phyloP scores from a whole-genome alignment of 35 echinoderm and acorn worm genomes.

The Hemicentrotus pulcherrimus region DNA sequence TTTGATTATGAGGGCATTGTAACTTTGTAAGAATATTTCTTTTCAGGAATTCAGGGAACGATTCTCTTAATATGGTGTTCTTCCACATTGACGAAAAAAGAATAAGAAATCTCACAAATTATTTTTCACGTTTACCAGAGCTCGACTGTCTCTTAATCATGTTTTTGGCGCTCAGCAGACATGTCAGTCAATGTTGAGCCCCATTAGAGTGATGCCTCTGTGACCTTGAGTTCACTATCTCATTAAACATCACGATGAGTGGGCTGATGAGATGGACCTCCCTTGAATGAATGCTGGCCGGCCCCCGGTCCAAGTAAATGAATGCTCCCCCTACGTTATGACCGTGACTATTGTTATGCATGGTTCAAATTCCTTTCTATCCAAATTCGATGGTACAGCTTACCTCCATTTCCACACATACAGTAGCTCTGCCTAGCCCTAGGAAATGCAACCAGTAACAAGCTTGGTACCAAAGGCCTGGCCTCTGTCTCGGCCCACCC shows the following conservation, averaged over 20 bases:
- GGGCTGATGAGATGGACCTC: background rate
- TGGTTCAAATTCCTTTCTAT: slow-evolving; percentile 4
- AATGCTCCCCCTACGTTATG: background rate
- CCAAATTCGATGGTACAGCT: background rate
- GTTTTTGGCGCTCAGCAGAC: background rate
- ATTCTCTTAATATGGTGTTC: too few species aligned
- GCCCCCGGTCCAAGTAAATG: slow-evolving; percentile 1
- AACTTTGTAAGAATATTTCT: too few species aligned
- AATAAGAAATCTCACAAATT: too few species aligned
- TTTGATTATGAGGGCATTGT: too few species aligned
- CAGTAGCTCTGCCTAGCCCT: too few species aligned
- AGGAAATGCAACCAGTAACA: background rate
- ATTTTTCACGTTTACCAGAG: background rate
- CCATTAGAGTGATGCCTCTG: background rate
- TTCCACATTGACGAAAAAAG: too few species aligned
- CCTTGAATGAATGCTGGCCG: background rate
- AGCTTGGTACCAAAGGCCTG: background rate
- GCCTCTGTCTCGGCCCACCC: background rate
- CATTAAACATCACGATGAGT: background rate
- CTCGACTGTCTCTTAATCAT: background rate
- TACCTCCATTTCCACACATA: background rate
- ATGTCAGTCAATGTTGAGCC: background rate
- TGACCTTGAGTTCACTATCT: background rate
- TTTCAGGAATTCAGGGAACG: too few species aligned
- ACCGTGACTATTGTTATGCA: background rate